A percentile compares a stretch with the other conserved stretches of the same genome.
phyloP scores from a whole-genome alignment of 2,113 vertebrate genomes.

The Heteronetta atricapilla region DNA sequence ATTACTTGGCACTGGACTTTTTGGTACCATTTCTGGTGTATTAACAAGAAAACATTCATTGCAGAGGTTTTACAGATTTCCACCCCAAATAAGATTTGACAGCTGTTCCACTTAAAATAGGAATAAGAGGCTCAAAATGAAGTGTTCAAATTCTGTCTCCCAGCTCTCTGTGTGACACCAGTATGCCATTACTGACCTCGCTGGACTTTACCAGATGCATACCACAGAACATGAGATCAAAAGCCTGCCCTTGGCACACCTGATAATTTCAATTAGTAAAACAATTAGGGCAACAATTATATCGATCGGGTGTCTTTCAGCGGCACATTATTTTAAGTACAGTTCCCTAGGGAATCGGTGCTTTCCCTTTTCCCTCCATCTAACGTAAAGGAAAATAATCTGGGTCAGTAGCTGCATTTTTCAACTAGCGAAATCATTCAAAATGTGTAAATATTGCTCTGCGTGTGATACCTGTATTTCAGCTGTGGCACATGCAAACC shows the following conservation, averaged over 20 bases:
- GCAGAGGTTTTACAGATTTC: background rate
- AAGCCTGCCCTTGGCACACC: background rate
- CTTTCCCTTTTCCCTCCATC: background rate
- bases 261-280: background rate
- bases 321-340: background rate
- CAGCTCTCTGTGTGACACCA: background rate
- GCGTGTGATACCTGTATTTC: background rate
- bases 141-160: background rate
- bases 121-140: background rate
- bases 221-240: background rate
- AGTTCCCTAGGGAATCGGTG: background rate
- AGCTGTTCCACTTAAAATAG: constrained; percentile 5
- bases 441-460: background rate
- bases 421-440: background rate
- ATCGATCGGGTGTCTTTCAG: background rate
- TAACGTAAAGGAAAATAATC: background rate
- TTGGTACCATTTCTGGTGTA: background rate
- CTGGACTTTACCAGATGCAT: background rate
- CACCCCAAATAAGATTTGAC: background rate
- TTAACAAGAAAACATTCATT: background rate
- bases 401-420: background rate
- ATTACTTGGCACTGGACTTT: background rate
- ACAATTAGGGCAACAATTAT: background rate
- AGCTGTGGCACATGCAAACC: fast-evolving
- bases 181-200: background rate